Conservation (phyloP, 2,888 invertebrate genomes). For the Hirtodrosophila histrioides region DNA sequence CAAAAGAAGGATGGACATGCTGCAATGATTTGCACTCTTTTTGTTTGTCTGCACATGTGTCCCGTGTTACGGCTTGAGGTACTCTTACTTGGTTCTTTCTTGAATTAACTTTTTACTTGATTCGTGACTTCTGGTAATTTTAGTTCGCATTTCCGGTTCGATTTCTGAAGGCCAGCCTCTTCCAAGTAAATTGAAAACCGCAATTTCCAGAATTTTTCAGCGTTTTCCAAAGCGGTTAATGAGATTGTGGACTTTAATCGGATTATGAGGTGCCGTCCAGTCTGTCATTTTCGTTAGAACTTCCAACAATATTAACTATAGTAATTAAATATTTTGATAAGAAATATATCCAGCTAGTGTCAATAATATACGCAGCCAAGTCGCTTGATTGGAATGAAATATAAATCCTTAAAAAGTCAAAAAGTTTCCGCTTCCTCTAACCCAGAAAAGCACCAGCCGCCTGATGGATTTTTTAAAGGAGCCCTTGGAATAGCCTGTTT, state of each 20-base stretch:
- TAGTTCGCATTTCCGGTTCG: slow-evolving; percentile 63
- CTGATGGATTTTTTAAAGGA: no score
- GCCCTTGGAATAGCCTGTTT: no score
- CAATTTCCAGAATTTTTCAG: slow-evolving; percentile 2
- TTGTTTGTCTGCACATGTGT: slow-evolving; percentile 52
- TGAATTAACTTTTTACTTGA: slow-evolving; percentile 82
- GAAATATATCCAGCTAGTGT: no score
- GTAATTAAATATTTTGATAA: no score
- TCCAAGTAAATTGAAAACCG: slow-evolving; percentile 19
- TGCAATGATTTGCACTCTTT: slow-evolving; percentile 73
- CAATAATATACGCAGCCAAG: no score
- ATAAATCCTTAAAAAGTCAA: no score
- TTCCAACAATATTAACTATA: no score
- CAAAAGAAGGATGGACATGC: slow-evolving; percentile 29
- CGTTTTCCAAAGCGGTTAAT: slow-evolving; percentile 25
- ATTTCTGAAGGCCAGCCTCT: slow-evolving; percentile 1
- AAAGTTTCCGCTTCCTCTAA: no score
- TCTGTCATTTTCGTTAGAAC: slow-evolving; percentile 19
- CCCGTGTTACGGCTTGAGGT: slow-evolving; percentile 25
- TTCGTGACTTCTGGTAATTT: slow-evolving; percentile 80
- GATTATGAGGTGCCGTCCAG: slow-evolving; percentile 20
- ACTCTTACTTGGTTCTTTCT: slow-evolving; percentile 44
- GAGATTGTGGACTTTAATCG: slow-evolving; percentile 15
- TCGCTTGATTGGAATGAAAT: background rate
- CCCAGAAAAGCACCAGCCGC: no score